Conservation (phyloP, 2,888 invertebrate genomes). For the Odontocerum albicorne region DNA sequence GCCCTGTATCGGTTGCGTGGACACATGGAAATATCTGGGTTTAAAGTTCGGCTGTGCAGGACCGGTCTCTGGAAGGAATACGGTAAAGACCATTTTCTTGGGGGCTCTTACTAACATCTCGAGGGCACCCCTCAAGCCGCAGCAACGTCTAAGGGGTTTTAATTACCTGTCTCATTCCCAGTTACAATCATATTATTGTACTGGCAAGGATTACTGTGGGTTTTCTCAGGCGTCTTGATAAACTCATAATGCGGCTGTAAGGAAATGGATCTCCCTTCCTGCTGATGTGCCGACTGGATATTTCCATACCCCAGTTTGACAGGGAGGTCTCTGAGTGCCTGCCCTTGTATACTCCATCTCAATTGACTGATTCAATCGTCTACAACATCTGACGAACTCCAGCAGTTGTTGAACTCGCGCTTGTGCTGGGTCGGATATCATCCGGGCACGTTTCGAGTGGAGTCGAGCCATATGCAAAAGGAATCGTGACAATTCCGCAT, state of each 20-base stretch:
- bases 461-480: too few relatives aligned
- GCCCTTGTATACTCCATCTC: neutral
- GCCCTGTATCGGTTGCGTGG: too few relatives aligned
- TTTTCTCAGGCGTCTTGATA: neutral
- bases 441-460: too few relatives aligned
- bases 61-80: too few relatives aligned
- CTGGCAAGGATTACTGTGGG: neutral
- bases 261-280: neutral
- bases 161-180: neutral
- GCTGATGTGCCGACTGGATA: neutral
- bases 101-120: neutral
- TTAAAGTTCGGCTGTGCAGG: constrained; percentile 1
- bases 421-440: too few relatives aligned
- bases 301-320: constrained; percentile 2
- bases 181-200: constrained; percentile 1
- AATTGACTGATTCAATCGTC: too few relatives aligned
- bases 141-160: neutral
- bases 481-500: too few relatives aligned
- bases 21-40: too few relatives aligned
- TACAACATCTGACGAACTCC: too few relatives aligned
- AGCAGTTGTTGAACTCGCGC: too few relatives aligned
- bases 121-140: constrained; percentile 5
- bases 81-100: too few relatives aligned
- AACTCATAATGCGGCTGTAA: neutral
- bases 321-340: constrained; percentile 9